phyloP scores from a whole-genome alignment of 2,888 invertebrate species.

The Xylota sylvarum region DNA sequence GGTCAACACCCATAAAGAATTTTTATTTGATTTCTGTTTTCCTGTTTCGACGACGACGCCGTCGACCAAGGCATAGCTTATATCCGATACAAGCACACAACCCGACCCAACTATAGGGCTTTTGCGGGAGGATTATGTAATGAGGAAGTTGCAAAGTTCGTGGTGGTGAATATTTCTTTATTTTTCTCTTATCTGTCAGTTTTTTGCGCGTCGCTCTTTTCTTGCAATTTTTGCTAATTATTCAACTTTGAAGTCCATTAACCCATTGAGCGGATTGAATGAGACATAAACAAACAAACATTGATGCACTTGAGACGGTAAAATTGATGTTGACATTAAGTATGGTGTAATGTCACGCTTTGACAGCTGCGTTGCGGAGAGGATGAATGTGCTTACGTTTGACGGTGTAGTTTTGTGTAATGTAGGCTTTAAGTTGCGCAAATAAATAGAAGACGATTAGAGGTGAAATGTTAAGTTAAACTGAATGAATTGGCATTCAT shows the following conservation, averaged over 20 bases:
- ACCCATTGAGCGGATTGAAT: constrained; percentile 71
- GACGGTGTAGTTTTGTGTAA: constrained; percentile 16
- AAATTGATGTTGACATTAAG: constrained; percentile 67
- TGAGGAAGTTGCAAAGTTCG: constrained; percentile 64
- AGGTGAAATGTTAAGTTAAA: constrained; percentile 58
- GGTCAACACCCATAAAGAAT: constrained; percentile 71
- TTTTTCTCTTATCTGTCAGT: constrained; percentile 62
- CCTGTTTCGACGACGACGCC: constrained; percentile 53
- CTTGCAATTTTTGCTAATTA: constrained; percentile 54
- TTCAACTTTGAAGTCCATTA: constrained; percentile 75
- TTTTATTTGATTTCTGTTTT: constrained; percentile 68
- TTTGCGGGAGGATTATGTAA: constrained; percentile 58
- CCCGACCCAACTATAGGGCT: constrained; percentile 16
- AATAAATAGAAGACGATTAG: constrained; percentile 36
- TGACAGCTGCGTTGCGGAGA: constrained; percentile 36
- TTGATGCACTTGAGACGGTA: constrained; percentile 61
- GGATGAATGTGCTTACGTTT: constrained; percentile 34
- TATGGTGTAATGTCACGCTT: constrained; percentile 62
- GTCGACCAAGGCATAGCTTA: constrained; percentile 24
- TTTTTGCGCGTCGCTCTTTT: constrained; percentile 32
- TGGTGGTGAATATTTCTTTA: constrained; percentile 21
- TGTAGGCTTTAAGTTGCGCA: constrained; percentile 35
- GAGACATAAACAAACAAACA: constrained; percentile 60
- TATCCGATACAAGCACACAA: constrained; percentile 22
- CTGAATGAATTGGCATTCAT: constrained; percentile 22